A percentile compares a stretch with the other conserved stretches of the same genome.
phyloP scores from a whole-genome alignment of 1,140 invertebrate genomes.

The Leptoteleia sp. region DNA sequence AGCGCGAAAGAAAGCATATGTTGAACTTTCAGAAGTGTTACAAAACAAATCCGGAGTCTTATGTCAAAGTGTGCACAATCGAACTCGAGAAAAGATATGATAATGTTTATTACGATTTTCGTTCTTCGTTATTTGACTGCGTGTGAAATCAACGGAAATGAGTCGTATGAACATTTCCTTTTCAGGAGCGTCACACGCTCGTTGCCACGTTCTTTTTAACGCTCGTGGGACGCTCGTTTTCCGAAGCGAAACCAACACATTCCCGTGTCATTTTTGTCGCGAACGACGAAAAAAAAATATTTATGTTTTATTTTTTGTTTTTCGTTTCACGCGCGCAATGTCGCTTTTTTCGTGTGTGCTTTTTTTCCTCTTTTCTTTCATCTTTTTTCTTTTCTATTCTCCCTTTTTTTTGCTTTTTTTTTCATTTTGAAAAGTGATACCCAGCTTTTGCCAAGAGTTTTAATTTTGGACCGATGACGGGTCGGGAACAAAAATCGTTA shows the following conservation, averaged over 20 bases:
- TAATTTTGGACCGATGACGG: constrained; percentile 22
- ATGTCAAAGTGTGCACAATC: too few relatives aligned
- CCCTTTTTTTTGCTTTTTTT: neutral
- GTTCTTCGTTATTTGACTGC: constrained; percentile 60
- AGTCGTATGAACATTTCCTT: constrained; percentile 67
- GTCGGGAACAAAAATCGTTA: constrained; percentile 3
- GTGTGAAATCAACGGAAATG: constrained; percentile 67
- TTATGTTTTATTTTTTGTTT: too few relatives aligned
- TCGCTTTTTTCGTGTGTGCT: too few relatives aligned
- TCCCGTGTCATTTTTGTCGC: constrained; percentile 36
- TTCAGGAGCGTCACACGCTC: constrained; percentile 65
- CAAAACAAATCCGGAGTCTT: too few relatives aligned
- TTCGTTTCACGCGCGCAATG: too few relatives aligned
- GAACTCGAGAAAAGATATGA: too few relatives aligned
- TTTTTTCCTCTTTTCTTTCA: neutral
- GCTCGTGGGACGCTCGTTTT: constrained; percentile 60
- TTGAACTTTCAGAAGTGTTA: too few relatives aligned
- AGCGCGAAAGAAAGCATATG: too few relatives aligned
- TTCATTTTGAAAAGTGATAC: too few relatives aligned
- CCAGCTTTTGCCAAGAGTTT: neutral
- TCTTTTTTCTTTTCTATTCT: neutral
- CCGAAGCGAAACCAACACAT: constrained; percentile 52
- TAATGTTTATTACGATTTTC: constrained; percentile 43
- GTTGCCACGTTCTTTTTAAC: constrained; percentile 62
- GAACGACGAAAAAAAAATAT: constrained; percentile 14